Evolutionary conservation across 1,140 invertebrate species (phyloP).

Genomic region (Euura lappo): DNA sequence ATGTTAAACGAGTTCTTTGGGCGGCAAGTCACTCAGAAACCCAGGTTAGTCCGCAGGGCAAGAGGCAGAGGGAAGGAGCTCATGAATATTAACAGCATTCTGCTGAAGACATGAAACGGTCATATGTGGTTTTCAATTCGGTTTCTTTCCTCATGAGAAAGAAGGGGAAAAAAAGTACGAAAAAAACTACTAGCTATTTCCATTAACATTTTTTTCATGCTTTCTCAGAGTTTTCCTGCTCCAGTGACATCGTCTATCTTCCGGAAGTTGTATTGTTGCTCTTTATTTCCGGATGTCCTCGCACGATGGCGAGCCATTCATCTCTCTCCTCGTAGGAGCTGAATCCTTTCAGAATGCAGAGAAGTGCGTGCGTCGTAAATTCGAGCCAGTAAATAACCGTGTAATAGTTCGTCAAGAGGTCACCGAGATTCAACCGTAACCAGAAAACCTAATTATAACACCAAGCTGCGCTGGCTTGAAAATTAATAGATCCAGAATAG

Average conservation of each 20-base stretch:
- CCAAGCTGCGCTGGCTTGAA: not conserved
- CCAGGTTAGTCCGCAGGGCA: not conserved
- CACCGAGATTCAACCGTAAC: not conserved
- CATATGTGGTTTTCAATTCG: conserved; percentile 4
- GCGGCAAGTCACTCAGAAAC: conserved; percentile 4
- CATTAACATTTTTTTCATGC: conserved; percentile 1
- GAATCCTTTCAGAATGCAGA: not conserved
- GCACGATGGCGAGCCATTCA: not conserved
- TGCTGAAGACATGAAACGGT: not conserved
- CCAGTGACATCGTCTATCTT: not conserved
- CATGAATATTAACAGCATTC: conserved; percentile 3
- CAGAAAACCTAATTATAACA: conserved; percentile 6
- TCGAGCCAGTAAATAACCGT: not conserved
- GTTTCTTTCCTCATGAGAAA: not conserved
- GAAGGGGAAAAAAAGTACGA: too few relatives aligned
- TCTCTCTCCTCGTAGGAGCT: not conserved
- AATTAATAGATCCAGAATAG: conserved; percentile 10
- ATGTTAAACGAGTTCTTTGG: conserved; percentile 15
- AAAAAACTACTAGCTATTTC: not conserved
- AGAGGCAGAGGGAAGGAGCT: not conserved
- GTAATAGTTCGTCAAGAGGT: not conserved
- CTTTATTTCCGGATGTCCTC: not conserved
- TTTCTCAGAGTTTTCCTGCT: not conserved
- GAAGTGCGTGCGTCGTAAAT: too few relatives aligned
- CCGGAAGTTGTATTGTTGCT: not conserved